These are phyloP conservation scores for Cheilosia variabilis DNA, from an alignment of 2,888 invertebrate genomes.

Conservation along the genomic window DNA sequence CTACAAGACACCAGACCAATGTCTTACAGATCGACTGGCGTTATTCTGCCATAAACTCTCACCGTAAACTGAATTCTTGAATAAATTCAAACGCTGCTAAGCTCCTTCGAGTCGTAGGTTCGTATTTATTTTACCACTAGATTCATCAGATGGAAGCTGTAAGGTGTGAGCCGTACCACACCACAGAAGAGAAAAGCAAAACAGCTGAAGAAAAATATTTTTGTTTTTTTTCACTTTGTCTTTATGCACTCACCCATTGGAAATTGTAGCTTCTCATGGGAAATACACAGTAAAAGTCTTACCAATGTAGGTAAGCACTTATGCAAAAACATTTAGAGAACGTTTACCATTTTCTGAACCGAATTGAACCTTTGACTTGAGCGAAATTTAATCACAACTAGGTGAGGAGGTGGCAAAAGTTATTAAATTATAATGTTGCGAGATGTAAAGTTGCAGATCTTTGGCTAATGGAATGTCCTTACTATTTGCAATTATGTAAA, in stretches of 20 bases:
- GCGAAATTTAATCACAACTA: no score
- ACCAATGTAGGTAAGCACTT: no score
- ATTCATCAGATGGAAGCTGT: slow-evolving; percentile 51
- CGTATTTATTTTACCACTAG: slow-evolving; percentile 60
- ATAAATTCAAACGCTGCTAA: slow-evolving; percentile 32
- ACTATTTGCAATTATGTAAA: no score
- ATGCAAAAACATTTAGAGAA: no score
- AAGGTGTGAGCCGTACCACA: slow-evolving; percentile 27
- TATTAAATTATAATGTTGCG: no score
- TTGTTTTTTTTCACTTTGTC: slow-evolving; percentile 35
- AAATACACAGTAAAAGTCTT: no score
- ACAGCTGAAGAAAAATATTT: slow-evolving; percentile 22
- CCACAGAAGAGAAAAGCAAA: slow-evolving; percentile 46
- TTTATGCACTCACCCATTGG: slow-evolving; percentile 60
- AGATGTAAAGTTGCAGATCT: no score
- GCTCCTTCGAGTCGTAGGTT: slow-evolving; percentile 40
- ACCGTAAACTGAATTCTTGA: slow-evolving; percentile 78
- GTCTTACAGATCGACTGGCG: slow-evolving; percentile 69
- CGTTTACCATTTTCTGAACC: no score
- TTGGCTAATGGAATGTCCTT: no score
- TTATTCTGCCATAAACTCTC: slow-evolving; percentile 80
- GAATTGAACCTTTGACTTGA: no score
- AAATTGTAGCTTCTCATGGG: slow-evolving; percentile 13
- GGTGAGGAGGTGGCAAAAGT: no score
- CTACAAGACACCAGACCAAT: not conserved